These are phyloP conservation scores for Ceyx cyanopectus DNA, from an alignment of 2,113 vertebrate species.

Conservation along the genomic window DNA sequence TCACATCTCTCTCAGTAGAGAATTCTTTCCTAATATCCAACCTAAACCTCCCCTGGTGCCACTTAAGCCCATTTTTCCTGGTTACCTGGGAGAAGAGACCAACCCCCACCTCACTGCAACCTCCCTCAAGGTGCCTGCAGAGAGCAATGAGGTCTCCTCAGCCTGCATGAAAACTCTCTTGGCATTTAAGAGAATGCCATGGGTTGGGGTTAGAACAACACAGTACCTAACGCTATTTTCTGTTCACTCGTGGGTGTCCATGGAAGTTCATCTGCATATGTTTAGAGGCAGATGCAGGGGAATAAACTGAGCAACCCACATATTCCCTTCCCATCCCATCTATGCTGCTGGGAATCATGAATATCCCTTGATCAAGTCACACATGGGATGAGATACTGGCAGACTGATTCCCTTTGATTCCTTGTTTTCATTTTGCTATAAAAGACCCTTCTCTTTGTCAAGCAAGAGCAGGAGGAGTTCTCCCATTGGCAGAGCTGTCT, in stretches of 20 bases:
- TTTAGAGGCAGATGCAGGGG: neutral
- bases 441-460: slow-evolving; percentile 12
- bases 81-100: no score
- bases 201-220: neutral
- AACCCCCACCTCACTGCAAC: no score
- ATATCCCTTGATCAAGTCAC: slow-evolving; percentile 16
- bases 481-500: neutral
- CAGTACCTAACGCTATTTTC: neutral
- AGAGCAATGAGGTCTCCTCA: no score
- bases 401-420: slow-evolving; percentile 29
- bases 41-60: no score
- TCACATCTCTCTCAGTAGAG: no score
- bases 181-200: neutral
- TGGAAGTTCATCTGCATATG: neutral
- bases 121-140: no score
- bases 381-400: slow-evolving; percentile 40
- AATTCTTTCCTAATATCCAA: no score
- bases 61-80: no score
- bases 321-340: neutral
- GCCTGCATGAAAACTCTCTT: neutral
- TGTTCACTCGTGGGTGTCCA: neutral
- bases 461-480: neutral
- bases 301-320: neutral
- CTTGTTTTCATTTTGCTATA: slow-evolving; percentile 18
- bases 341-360: neutral